phyloP scores from a whole-genome alignment of 2,888 invertebrate genomes.

The Tenthredo mesomela region DNA sequence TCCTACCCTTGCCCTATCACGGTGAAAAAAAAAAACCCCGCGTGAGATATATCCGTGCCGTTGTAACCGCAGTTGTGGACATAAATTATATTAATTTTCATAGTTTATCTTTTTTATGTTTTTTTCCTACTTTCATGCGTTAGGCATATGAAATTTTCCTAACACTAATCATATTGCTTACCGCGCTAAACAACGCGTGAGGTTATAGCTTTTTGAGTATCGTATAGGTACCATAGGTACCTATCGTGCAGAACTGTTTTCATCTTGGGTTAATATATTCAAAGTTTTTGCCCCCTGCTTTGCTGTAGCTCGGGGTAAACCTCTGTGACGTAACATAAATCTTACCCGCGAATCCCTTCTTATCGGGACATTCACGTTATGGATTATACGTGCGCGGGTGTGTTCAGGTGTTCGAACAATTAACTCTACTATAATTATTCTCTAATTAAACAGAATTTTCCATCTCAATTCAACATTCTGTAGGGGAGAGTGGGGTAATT shows the following conservation, averaged over 20 bases:
- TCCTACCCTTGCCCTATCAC: too few relatives aligned
- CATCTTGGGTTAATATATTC: conserved; percentile 36
- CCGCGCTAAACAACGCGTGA: background rate
- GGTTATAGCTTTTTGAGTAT: conserved; percentile 2
- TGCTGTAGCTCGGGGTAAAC: background rate
- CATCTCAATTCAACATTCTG: too few relatives aligned
- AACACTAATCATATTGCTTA: conserved; percentile 14
- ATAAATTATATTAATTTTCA: background rate
- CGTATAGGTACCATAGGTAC: too few relatives aligned
- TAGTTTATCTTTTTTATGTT: too few relatives aligned
- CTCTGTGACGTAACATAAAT: conserved; percentile 26
- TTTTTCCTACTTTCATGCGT: background rate
- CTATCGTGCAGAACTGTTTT: background rate
- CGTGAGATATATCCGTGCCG: too few relatives aligned
- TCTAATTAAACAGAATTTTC: background rate
- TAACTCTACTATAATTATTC: background rate
- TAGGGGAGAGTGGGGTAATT: too few relatives aligned
- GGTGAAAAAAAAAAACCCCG: too few relatives aligned
- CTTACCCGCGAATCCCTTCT: conserved; percentile 24
- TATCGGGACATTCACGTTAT: conserved; percentile 25
- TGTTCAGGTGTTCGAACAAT: background rate
- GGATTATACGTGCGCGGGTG: background rate
- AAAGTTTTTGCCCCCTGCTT: background rate
- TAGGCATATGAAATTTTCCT: background rate
- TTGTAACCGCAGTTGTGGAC: too few relatives aligned